Conservation (phyloP, 2,888 invertebrate species). For the Blera fallax region DNA sequence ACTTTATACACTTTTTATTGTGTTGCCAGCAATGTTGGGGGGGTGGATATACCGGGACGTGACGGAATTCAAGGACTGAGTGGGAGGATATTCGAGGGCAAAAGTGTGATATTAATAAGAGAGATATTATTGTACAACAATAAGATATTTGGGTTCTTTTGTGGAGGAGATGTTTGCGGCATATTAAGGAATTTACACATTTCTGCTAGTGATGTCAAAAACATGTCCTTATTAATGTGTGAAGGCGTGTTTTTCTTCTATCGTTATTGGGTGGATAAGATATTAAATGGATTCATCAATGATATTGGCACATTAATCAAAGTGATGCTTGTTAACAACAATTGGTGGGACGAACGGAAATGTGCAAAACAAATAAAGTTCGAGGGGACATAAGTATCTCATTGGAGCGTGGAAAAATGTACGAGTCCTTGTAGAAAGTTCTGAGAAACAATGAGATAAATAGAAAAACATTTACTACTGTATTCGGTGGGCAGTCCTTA, state of each 20-base stretch:
- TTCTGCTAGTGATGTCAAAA: constrained; percentile 57
- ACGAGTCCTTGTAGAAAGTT: background rate
- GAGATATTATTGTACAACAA: constrained; percentile 66
- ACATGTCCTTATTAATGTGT: constrained; percentile 55
- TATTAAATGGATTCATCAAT: constrained; percentile 48
- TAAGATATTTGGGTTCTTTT: constrained; percentile 57
- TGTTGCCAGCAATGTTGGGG: constrained; percentile 3
- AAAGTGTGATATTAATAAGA: constrained; percentile 67
- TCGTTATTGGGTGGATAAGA: constrained; percentile 10
- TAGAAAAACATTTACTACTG: too few relatives aligned
- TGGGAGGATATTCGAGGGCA: constrained; percentile 22
- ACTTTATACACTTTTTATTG: constrained; percentile 65
- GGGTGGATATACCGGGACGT: constrained; percentile 31
- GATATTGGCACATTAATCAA: constrained; percentile 69
- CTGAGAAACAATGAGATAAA: too few relatives aligned
- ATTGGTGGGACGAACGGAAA: constrained; percentile 26
- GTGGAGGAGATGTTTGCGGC: constrained; percentile 46
- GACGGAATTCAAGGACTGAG: constrained; percentile 51
- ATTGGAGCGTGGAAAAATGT: too few relatives aligned
- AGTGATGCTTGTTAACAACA: constrained; percentile 63
- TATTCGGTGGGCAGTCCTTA: too few relatives aligned
- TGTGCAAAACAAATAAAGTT: background rate
- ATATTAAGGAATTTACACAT: constrained; percentile 62
- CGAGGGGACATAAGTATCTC: background rate
- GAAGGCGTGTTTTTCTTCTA: constrained; percentile 24